Evolutionary conservation across 2,888 invertebrate genomes (phyloP).

Genomic region (Lycocerus yunnanus): DNA sequence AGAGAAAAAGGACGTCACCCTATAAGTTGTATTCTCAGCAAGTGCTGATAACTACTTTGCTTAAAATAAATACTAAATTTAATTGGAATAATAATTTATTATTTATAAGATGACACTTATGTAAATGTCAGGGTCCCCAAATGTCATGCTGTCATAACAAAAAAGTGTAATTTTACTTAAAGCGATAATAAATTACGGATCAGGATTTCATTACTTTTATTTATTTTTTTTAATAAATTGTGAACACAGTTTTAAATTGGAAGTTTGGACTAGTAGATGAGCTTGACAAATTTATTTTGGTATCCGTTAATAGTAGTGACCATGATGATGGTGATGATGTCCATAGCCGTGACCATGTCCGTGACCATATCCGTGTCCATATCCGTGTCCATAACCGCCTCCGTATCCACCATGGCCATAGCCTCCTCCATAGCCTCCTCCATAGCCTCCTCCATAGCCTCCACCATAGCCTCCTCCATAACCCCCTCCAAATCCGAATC

Average conservation of each 20-base stretch:
- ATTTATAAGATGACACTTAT: neutral
- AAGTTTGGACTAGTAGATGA: neutral
- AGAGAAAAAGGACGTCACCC: neutral
- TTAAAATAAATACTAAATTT: neutral
- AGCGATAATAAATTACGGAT: neutral
- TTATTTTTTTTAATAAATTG: neutral
- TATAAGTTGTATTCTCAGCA: neutral
- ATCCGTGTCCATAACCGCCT: neutral
- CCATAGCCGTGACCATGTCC: neutral
- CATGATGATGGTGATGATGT: neutral
- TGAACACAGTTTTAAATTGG: neutral
- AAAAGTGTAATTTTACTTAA: neutral
- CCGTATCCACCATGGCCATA: slow-evolving; percentile 1
- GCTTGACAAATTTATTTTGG: neutral
- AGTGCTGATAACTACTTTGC: neutral
- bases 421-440: neutral
- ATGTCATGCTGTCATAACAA: neutral
- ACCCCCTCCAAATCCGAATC: slow-evolving; percentile 18
- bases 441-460: slow-evolving; percentile 11
- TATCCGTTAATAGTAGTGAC: neutral
- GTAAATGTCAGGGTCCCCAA: too few relatives aligned
- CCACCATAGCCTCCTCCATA: slow-evolving; percentile 12
- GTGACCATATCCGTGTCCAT: neutral
- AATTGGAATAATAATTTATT: neutral
- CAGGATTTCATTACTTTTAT: neutral